These are phyloP conservation scores for Triplophysa rosa DNA, from an alignment of 2,113 vertebrate genomes.

Conservation along the genomic window DNA sequence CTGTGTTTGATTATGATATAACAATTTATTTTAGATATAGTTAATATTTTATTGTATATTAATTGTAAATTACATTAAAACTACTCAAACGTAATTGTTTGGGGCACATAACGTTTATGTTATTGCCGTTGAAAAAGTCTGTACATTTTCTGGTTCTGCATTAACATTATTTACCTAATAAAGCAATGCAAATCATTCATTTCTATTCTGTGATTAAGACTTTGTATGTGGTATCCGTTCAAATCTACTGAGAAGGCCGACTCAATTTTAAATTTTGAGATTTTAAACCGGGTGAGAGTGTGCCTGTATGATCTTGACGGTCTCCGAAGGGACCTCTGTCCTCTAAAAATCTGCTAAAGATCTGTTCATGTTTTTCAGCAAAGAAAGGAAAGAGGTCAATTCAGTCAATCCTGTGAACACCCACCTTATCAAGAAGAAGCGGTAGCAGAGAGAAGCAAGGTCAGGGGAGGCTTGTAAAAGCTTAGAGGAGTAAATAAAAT, in stretches of 20 bases:
- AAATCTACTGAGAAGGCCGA: too few species aligned
- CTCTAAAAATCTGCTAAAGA: constrained; percentile 3
- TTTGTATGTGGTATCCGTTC: not conserved
- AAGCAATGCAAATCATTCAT: not conserved
- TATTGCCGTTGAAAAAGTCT: too few species aligned
- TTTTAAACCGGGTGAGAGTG: too few species aligned
- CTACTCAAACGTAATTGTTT: too few species aligned
- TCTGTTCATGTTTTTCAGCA: not conserved
- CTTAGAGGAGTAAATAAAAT: constrained; percentile 56
- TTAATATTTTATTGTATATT: too few species aligned
- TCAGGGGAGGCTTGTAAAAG: constrained; percentile 46
- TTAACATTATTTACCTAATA: not conserved
- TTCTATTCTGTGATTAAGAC: not conserved
- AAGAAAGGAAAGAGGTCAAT: constrained; percentile 20
- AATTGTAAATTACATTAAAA: too few species aligned
- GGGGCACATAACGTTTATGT: too few species aligned
- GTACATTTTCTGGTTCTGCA: not conserved
- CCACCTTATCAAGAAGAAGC: constrained; percentile 1
- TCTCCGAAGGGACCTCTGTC: not conserved
- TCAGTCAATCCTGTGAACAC: constrained; percentile 10
- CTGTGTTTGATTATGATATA: too few species aligned
- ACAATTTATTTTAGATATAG: too few species aligned
- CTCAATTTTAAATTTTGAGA: not conserved
- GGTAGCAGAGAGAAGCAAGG: constrained; percentile 53
- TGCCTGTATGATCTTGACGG: not conserved